Base-by-base conservation (phyloP, 64 coral and sea anemone species). In the Pocillopora damicornis region DNA sequence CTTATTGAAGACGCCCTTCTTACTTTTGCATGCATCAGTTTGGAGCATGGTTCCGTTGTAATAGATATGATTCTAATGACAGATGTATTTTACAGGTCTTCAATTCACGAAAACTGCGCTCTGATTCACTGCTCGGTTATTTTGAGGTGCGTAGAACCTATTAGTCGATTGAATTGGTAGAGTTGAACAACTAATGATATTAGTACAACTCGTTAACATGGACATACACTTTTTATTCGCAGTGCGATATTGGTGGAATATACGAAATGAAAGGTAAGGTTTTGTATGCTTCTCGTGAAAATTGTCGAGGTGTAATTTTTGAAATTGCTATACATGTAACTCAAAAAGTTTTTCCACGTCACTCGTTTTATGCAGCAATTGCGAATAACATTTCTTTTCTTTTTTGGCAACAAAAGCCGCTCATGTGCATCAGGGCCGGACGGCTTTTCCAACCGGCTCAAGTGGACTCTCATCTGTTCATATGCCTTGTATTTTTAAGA, bases 51-150 rank as follows among this genome's bases (percentile, higher is more conserved):
- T 51, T 7, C 42, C 7, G 42, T 51, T 51, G 42, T 51, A 0
- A 0, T 51, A 18, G 0, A 25, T 81, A 60, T 17, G 60, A 22
- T 35, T 60, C 63, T 23, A 35, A 36, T 36, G 61, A 15, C 71
- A 6, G 51, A 5, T 59, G 37, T 81, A 81, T 60, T 58, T 26
- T 82, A 42, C 16, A 92, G 90, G 90, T 87, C 13, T 79, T 79
- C 14, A 86, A 92, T 76, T 86, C 84, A 20, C 75, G 59, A 76
- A 92, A 92, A 26, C 74, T 87, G 15, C 85, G 85, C 59, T 62
- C 68, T 51, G 85, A 87, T 75, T 56, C 85, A 1, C 85, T 87
- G 11, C 20, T 87, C 15, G 85, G 85, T 4, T 87, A 14, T 12
- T 88, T 88, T 34, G 86, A 88, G 86, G 86, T 88, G 36, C 60